Evolutionary conservation across 2,888 invertebrate genomes (phyloP).

Genomic region (Nymphalis urticae): DNA sequence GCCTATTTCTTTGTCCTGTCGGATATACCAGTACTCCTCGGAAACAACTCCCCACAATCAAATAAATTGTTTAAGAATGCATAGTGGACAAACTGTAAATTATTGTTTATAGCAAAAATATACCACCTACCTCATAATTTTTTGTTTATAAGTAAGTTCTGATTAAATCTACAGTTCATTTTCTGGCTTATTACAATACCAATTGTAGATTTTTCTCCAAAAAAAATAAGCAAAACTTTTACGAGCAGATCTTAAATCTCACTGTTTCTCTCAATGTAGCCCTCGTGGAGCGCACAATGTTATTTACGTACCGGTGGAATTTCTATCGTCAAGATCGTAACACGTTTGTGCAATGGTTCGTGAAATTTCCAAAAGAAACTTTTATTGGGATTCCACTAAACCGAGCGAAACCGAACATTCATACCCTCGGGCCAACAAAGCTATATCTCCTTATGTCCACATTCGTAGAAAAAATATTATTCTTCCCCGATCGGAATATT

Average conservation of each 20-base stretch:
- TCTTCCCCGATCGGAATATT: neutral
- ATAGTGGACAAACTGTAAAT: no score
- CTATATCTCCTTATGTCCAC: slow-evolving; percentile 10
- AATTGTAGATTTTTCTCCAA: neutral
- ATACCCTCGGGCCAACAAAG: slow-evolving; percentile 14
- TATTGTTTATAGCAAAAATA: no score
- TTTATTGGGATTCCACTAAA: slow-evolving; percentile 47
- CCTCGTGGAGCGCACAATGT: slow-evolving; percentile 27
- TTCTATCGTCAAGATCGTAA: slow-evolving; percentile 45
- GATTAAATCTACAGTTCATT: no score
- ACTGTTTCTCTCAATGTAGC: slow-evolving; percentile 26
- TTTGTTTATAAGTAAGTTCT: no score
- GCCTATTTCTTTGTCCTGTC: no score
- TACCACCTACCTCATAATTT: no score
- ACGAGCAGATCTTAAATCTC: slow-evolving; percentile 22
- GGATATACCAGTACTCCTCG: no score
- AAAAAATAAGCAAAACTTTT: neutral
- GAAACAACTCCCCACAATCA: no score
- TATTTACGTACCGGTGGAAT: slow-evolving; percentile 42
- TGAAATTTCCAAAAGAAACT: slow-evolving; percentile 52
- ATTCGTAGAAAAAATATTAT: slow-evolving; percentile 12
- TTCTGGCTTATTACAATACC: no score
- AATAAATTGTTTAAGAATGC: no score
- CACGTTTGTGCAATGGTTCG: slow-evolving; percentile 50
- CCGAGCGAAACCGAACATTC: slow-evolving; percentile 26